Evolutionary conservation across 2,888 invertebrate genomes (phyloP).

Genomic region (Sarcophaga rosellei): DNA sequence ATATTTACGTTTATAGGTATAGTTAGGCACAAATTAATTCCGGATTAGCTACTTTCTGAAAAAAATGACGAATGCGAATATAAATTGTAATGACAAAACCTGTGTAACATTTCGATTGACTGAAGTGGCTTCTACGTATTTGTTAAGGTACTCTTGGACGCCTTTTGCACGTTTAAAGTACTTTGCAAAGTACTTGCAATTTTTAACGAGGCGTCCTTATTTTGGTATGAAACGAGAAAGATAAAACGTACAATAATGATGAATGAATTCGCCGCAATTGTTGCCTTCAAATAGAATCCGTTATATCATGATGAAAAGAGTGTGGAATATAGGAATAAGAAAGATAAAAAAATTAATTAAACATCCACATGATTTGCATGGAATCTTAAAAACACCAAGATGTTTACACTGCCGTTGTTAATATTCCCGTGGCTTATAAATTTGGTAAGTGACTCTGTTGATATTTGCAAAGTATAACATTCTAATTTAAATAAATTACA

Average conservation of each 20-base stretch:
- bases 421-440: slow-evolving; percentile 27
- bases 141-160: no score
- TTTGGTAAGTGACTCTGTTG: slow-evolving; percentile 33
- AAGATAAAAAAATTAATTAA: neutral
- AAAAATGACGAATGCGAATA: no score
- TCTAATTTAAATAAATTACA: slow-evolving; percentile 7
- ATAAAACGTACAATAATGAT: neutral
- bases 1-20: no score
- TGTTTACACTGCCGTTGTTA: slow-evolving; percentile 40
- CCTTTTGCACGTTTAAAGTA: no score
- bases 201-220: no score
- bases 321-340: neutral
- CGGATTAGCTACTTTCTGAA: no score
- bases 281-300: slow-evolving; percentile 48
- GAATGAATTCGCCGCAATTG: neutral
- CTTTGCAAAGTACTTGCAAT: no score
- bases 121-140: no score
- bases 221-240: no score
- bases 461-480: neutral
- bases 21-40: no score
- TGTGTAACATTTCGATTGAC: no score
- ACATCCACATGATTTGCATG: slow-evolving; percentile 12
- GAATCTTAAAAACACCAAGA: neutral
- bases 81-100: no score
- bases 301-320: slow-evolving; percentile 40